Percentiles rank a stretch among this genome's conserved stretches.
Evolutionary conservation across 2,888 invertebrate species (phyloP).

Genomic region (Timema podura): DNA sequence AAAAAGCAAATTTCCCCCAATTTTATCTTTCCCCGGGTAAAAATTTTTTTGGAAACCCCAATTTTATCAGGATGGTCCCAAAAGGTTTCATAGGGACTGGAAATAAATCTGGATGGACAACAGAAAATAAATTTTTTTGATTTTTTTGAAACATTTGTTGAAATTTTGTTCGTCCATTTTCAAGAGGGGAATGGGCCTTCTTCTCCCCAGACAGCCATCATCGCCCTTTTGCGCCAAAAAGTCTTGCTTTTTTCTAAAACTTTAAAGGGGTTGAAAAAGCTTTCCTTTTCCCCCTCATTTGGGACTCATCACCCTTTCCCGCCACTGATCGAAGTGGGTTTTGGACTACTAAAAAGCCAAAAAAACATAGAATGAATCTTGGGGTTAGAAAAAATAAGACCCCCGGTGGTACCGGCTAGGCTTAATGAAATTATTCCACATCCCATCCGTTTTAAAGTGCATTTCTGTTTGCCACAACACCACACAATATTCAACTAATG

Average conservation of each 20-base stretch:
- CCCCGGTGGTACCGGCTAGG: background rate
- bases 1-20: background rate
- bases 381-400: background rate
- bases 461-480: slow-evolving; percentile 1
- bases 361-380: background rate
- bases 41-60: background rate
- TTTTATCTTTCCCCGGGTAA: background rate
- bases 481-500: background rate
- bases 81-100: slow-evolving; percentile 1
- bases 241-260: background rate
- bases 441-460: slow-evolving; percentile 3
- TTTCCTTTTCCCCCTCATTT: background rate
- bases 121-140: slow-evolving; percentile 3
- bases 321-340: background rate
- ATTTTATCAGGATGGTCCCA: slow-evolving; percentile 5
- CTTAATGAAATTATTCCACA: background rate
- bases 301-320: background rate
- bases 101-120: slow-evolving; percentile 8
- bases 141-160: slow-evolving; percentile 4
- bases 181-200: background rate
- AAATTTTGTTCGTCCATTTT: slow-evolving; percentile 1
- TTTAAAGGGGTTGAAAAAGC: background rate
- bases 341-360: background rate
- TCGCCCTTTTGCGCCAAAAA: background rate
- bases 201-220: background rate